Base-by-base conservation (phyloP, 1,140 invertebrate species). In the Argopecten irradians region DNA sequence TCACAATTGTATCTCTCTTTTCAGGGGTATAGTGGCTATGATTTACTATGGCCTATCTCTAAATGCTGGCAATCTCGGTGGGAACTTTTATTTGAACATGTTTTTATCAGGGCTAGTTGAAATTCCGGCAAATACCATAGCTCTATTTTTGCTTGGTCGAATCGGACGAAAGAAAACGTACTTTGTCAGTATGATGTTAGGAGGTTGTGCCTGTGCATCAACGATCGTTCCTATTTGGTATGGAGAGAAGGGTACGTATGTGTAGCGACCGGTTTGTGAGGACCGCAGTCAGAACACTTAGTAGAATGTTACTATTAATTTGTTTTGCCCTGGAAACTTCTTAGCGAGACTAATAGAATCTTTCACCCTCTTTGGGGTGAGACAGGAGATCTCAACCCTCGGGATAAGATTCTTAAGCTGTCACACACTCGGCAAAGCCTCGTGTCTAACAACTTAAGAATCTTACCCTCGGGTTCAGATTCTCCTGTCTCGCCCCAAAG, bases 91-190 rank as follows among this genome's bases (percentile, higher is more conserved):
- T 90, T 34, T 92, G 34, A 93, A 93, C 86, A 92, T 93, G 86
- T 87, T 92, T 43, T 84, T 93, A 84, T 88, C 90, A 32, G 97
- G 97, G 0, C 94, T 97, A 3, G 97, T 98, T 0, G 97, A 98
- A 95, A 95, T 98, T 89, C 97, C 97, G 0, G 97, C 97, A 1
- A 90, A 91, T 85, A n/a, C 86, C 22, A 83, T 89, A n/a, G 91
- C 91, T 36, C 41, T 93, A 28, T 28, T 92, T 34, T 82, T 91
- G 16, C 82, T 93, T 0, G 91, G 92, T 83, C 39, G 90, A 35
- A 33, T 91, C 19, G 92, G 92, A 9, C 83, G 92, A 13, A 92
- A 93, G 83, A 39, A 86, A n/a, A 34, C 91, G 19, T 89, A 92
- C 85, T 89, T 90, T 85, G 28, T 83, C 19, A 89, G 88, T 39